Evolutionary conservation across 2,888 invertebrate genomes (phyloP).

Genomic region (Drosophila formosana): DNA sequence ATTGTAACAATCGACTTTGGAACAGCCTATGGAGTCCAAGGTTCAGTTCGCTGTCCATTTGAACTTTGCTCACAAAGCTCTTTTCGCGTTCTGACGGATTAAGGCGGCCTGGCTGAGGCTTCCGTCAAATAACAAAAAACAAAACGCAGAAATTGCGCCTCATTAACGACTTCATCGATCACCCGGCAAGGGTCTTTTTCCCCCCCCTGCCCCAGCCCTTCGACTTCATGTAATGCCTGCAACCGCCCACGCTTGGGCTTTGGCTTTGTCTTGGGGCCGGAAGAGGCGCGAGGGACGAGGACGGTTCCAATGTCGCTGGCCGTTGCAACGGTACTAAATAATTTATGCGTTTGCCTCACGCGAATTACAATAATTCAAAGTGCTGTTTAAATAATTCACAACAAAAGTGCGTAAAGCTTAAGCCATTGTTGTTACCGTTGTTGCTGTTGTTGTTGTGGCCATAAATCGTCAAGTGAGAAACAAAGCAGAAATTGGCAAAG

Average conservation of each 20-base stretch:
- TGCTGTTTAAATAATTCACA: constrained; percentile 52
- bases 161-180: constrained; percentile 72
- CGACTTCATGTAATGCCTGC: neutral
- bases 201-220: neutral
- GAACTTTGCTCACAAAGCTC: constrained; percentile 63
- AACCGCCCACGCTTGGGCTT: neutral
- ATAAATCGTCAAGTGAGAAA: constrained; percentile 63
- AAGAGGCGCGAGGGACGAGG: constrained; percentile 18
- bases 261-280: constrained; percentile 3
- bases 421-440: constrained; percentile 25
- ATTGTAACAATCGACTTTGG: constrained; percentile 21
- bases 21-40: constrained; percentile 57
- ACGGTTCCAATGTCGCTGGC: constrained; percentile 37
- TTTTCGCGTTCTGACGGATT: constrained; percentile 50
- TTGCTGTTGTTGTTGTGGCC: constrained; percentile 38
- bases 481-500: constrained; percentile 74
- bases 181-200: constrained; percentile 20
- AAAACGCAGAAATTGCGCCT: constrained; percentile 42
- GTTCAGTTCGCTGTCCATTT: constrained; percentile 45
- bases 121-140: constrained; percentile 41
- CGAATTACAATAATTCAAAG: constrained; percentile 68
- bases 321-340: constrained; percentile 60
- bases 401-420: constrained; percentile 60
- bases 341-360: constrained; percentile 64
- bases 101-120: constrained; percentile 21